phyloP scores from a whole-genome alignment of 2,888 invertebrate species.

The Agrochola macilenta region DNA sequence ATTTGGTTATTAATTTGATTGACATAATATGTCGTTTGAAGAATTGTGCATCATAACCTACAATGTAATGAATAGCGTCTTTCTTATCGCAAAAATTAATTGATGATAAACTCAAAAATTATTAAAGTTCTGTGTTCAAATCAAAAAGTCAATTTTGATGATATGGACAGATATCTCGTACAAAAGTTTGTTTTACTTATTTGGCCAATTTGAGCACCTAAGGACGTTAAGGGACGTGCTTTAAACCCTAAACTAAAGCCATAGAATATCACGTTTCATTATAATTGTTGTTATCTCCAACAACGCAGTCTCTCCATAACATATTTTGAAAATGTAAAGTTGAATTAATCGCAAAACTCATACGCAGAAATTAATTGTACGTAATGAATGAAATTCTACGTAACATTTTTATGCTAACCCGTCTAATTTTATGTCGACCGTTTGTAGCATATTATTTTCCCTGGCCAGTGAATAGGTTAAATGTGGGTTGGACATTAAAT shows the following conservation, averaged over 20 bases:
- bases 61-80: too few species aligned
- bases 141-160: neutral
- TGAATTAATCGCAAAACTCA: neutral
- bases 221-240: neutral
- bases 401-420: neutral
- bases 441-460: neutral
- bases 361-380: constrained; percentile 8
- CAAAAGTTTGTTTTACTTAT: constrained; percentile 10
- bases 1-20: neutral
- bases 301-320: neutral
- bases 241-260: constrained; percentile 17
- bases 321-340: constrained; percentile 7
- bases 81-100: neutral
- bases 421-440: constrained; percentile 8
- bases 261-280: constrained; percentile 28
- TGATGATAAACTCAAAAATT: neutral
- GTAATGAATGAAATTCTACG: neutral
- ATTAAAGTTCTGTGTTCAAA: neutral
- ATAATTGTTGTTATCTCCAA: constrained; percentile 35
- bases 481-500: neutral
- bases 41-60: neutral
- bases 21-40: too few species aligned
- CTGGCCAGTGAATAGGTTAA: neutral
- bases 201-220: constrained; percentile 7
- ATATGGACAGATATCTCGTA: constrained; percentile 2